phyloP scores from a whole-genome alignment of 1,140 invertebrate genomes.

The Drosophila miranda region DNA sequence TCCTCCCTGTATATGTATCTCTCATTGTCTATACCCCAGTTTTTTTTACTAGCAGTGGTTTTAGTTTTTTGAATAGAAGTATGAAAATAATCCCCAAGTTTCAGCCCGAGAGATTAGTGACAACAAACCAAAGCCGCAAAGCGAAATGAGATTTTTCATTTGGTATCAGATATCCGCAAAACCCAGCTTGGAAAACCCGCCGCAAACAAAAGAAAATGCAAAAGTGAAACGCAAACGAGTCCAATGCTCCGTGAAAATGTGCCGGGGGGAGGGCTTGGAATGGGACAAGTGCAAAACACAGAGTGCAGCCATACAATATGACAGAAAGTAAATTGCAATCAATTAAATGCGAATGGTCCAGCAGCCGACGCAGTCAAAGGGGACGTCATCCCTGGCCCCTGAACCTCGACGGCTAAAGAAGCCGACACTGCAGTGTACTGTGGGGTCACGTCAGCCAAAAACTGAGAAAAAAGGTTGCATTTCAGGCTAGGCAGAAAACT shows the following conservation, averaged over 20 bases:
- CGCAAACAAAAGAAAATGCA: conserved; percentile 41
- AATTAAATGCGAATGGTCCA: conserved; percentile 60
- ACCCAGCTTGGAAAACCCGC: conserved; percentile 28
- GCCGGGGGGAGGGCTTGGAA: conserved; percentile 1
- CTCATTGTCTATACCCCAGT: no score
- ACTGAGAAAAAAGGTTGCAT: not conserved
- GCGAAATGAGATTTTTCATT: conserved; percentile 64
- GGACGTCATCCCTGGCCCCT: conserved; percentile 27
- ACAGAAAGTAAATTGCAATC: conserved; percentile 62
- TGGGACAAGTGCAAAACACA: conserved; percentile 25
- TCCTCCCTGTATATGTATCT: no score
- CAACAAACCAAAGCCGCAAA: conserved; percentile 62
- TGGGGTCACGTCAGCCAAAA: not conserved
- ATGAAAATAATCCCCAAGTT: conserved; percentile 67
- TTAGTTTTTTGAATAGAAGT: conserved; percentile 33
- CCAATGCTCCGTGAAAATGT: conserved; percentile 45
- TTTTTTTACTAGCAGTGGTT: no score
- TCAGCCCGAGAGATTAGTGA: conserved; percentile 68
- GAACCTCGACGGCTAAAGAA: conserved; percentile 49
- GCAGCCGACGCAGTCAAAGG: conserved; percentile 41
- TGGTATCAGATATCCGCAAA: conserved; percentile 63
- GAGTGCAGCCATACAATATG: conserved; percentile 42
- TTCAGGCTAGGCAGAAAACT: no score
- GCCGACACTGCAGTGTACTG: not conserved
- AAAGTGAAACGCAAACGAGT: conserved; percentile 50